phyloP scores from a whole-genome alignment of 2,797 vertebrate species.

The Acipenser transmontanus region DNA sequence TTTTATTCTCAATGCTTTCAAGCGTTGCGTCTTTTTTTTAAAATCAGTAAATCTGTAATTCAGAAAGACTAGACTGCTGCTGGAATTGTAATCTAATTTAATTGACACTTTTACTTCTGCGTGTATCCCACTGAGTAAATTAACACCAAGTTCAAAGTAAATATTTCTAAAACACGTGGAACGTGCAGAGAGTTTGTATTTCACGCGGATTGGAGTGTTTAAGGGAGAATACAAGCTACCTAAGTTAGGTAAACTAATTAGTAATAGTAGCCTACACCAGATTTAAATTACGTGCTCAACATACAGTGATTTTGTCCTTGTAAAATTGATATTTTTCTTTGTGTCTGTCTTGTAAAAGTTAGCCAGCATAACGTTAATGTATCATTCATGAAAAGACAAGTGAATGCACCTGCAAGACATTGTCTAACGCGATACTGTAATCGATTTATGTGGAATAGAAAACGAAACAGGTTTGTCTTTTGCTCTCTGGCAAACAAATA shows the following conservation, averaged over 20 bases:
- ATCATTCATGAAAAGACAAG: too few species aligned
- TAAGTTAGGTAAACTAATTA: constrained; percentile 65
- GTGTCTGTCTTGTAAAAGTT: too few species aligned
- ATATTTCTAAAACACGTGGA: constrained; percentile 19
- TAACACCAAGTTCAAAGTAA: constrained; percentile 46
- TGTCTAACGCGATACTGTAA: too few species aligned
- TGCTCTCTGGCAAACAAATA: too few species aligned
- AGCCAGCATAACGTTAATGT: too few species aligned
- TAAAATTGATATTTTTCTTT: too few species aligned
- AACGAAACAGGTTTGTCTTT: too few species aligned
- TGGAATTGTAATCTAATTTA: constrained; percentile 43
- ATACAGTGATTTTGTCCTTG: too few species aligned
- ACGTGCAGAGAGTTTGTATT: constrained; percentile 44
- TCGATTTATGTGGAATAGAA: too few species aligned
- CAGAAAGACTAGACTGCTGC: constrained; percentile 1
- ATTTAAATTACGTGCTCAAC: too few species aligned
- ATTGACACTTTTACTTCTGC: constrained; percentile 48
- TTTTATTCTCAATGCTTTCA: constrained; percentile 20
- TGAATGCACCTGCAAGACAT: too few species aligned
- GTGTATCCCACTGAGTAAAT: constrained; percentile 59
- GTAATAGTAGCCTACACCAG: not conserved
- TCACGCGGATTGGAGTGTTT: constrained; percentile 24
- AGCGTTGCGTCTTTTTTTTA: not conserved
- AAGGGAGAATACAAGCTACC: constrained; percentile 38
- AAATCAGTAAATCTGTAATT: not conserved